Conservation (phyloP, 2,888 invertebrate genomes). For the Adelognathus sp. region DNA sequence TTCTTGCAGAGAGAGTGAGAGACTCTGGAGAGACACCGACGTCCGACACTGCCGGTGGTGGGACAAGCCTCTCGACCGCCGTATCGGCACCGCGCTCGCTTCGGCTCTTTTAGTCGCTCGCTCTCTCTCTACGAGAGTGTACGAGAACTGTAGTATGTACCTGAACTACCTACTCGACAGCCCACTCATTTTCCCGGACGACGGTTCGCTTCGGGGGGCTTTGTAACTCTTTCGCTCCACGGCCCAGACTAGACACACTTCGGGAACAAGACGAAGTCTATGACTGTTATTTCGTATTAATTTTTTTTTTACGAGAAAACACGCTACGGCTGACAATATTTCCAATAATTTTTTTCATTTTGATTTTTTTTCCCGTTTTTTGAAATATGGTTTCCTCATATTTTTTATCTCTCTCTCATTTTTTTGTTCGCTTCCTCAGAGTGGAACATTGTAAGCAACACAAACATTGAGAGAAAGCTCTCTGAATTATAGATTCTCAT, state of each 20-base stretch:
- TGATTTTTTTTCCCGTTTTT: too few relatives aligned
- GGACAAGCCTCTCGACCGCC: slow-evolving; percentile 30
- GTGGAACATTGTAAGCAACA: too few relatives aligned
- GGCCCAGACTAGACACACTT: background rate
- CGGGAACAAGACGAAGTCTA: background rate
- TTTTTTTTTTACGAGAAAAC: background rate
- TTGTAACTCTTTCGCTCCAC: background rate
- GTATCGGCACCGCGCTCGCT: background rate
- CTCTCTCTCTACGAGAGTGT: too few relatives aligned
- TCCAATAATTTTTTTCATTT: too few relatives aligned
- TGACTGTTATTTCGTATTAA: background rate
- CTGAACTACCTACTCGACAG: slow-evolving; percentile 31
- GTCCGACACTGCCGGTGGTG: slow-evolving; percentile 27
- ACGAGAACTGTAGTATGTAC: slow-evolving; percentile 13
- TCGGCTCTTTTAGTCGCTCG: background rate
- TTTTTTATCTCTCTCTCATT: too few relatives aligned
- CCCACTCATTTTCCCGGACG: slow-evolving; percentile 17
- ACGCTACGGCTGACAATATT: too few relatives aligned
- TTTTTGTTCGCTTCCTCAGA: too few relatives aligned
- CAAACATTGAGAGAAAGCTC: too few relatives aligned
- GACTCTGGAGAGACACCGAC: background rate
- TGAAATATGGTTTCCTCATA: too few relatives aligned
- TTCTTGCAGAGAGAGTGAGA: too few relatives aligned
- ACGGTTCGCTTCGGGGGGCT: background rate
- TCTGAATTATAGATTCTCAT: too few relatives aligned